Evolutionary conservation across 2,888 invertebrate genomes (phyloP).

Genomic region (Euproctis similis): DNA sequence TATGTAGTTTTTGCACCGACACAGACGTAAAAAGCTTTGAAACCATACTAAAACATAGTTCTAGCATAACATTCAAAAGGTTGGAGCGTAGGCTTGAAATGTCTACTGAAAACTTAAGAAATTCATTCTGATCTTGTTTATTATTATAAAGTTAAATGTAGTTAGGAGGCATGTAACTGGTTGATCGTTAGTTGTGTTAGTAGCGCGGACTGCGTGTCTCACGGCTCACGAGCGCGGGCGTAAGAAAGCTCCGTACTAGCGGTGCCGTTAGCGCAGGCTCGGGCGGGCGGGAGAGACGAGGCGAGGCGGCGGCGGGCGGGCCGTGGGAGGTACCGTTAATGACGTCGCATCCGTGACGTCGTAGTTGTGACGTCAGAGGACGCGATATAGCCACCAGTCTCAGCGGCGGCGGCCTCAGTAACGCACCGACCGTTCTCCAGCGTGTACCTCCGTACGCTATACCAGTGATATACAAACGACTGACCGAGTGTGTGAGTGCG

Average conservation of each 20-base stretch:
- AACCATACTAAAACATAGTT: too few relatives aligned
- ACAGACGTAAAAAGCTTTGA: too few relatives aligned
- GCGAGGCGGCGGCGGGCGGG: slow-evolving; percentile 60
- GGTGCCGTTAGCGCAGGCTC: slow-evolving; percentile 74
- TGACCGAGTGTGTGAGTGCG: slow-evolving; percentile 69
- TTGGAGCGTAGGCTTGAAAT: too few relatives aligned
- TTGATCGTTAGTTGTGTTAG: too few relatives aligned
- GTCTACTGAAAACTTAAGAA: too few relatives aligned
- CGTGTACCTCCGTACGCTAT: slow-evolving; percentile 61
- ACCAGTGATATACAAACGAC: slow-evolving; percentile 51
- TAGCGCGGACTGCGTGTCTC: slow-evolving; percentile 30
- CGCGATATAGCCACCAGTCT: slow-evolving; percentile 74
- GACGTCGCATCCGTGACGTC: slow-evolving; percentile 68
- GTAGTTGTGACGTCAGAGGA: slow-evolving; percentile 66
- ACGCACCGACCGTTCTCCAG: slow-evolving; percentile 71
- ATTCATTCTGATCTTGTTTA: too few relatives aligned
- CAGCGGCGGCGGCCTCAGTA: slow-evolving; percentile 75
- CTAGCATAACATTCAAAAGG: too few relatives aligned
- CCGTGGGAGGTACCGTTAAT: slow-evolving; percentile 76
- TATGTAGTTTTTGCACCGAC: too few relatives aligned
- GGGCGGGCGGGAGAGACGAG: slow-evolving; percentile 62
- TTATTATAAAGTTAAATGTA: slow-evolving; percentile 8
- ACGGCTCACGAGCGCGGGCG: slow-evolving; percentile 50
- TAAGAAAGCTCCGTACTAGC: slow-evolving; percentile 69
- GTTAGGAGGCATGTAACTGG: slow-evolving; percentile 20